Conservation (phyloP, 2,888 invertebrate genomes). For the Dynastes tityus region DNA sequence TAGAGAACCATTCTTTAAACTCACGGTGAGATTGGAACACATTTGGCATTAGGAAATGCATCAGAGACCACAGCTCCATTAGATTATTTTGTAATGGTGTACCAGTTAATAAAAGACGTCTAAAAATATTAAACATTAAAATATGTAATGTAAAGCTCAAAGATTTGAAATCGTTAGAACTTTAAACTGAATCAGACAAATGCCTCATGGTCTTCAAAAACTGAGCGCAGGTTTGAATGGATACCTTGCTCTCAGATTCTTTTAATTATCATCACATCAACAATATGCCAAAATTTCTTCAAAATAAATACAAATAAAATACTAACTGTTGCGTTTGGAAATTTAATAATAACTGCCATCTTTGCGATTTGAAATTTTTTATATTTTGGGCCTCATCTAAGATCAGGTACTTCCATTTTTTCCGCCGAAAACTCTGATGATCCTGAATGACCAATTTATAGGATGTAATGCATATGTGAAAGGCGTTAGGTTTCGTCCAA, state of each 20-base stretch:
- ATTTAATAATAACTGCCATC: constrained; percentile 97
- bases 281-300: not conserved
- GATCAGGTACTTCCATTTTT: constrained; percentile 98
- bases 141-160: not conserved
- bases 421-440: constrained; percentile 96
- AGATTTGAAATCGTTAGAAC: not conserved
- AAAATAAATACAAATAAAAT: constrained; percentile 53
- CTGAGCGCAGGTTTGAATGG: constrained; percentile 62
- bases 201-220: constrained; percentile 57
- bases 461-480: constrained; percentile 98
- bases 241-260: constrained; percentile 59
- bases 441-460: constrained; percentile 99
- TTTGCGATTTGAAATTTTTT: constrained; percentile 98
- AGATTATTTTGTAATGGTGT: constrained; percentile 97
- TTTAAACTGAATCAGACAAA: constrained; percentile 50
- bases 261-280: constrained; percentile 56
- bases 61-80: constrained; percentile 97
- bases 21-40: constrained; percentile 97
- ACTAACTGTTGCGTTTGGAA: constrained; percentile 91
- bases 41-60: constrained; percentile 99
- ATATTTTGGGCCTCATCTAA: constrained; percentile 99
- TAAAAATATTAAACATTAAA: constrained; percentile 66
- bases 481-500: constrained; percentile 99
- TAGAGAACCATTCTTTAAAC: constrained; percentile 99
- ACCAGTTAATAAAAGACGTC: constrained; percentile 92